A percentile compares a stretch with the other conserved stretches of the same genome.
phyloP scores from a whole-genome alignment of 2,113 vertebrate genomes.

The Ciconia stormi region DNA sequence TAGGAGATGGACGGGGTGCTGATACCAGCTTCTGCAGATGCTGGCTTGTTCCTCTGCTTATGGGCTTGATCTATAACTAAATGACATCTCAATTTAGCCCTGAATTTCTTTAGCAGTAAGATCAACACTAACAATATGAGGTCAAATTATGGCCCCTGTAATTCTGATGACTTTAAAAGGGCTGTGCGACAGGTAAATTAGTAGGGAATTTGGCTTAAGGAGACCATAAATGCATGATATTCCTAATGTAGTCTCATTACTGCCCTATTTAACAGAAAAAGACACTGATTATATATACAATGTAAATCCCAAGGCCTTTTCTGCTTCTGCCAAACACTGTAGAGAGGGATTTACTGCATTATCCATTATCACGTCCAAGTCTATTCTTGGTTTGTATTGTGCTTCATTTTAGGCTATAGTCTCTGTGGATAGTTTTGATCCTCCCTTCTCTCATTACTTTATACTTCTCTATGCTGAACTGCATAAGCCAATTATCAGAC shows the following conservation, averaged over 20 bases:
- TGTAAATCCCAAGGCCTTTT: conserved; percentile 62
- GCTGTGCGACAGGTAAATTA: neutral
- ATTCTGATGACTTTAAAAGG: neutral
- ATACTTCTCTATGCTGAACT: conserved; percentile 44
- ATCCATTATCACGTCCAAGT: conserved; percentile 65
- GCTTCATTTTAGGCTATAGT: conserved; percentile 61
- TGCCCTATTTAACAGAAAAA: conserved; percentile 60
- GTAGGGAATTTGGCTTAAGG: conserved; percentile 7
- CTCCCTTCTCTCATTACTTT: conserved; percentile 62
- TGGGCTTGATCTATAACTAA: neutral
- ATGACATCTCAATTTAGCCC: neutral
- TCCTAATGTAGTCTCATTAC: conserved; percentile 26
- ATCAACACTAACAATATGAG: neutral
- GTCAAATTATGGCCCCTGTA: neutral
- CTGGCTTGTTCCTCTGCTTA: neutral
- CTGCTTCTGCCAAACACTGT: conserved; percentile 57
- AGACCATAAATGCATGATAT: conserved; percentile 8
- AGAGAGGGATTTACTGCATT: conserved; percentile 62
- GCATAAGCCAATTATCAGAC: conserved; percentile 68
- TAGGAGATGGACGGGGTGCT: neutral
- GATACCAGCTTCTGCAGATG: neutral
- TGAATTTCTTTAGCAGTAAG: neutral
- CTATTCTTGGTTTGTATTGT: conserved; percentile 70
- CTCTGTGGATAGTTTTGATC: conserved; percentile 68
- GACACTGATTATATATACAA: conserved; percentile 53